Evolutionary conservation across 2,797 vertebrate genomes (phyloP), one percentile per base, ranked within the genome.

Genomic region (Epinephelus malabaricus): DNA sequence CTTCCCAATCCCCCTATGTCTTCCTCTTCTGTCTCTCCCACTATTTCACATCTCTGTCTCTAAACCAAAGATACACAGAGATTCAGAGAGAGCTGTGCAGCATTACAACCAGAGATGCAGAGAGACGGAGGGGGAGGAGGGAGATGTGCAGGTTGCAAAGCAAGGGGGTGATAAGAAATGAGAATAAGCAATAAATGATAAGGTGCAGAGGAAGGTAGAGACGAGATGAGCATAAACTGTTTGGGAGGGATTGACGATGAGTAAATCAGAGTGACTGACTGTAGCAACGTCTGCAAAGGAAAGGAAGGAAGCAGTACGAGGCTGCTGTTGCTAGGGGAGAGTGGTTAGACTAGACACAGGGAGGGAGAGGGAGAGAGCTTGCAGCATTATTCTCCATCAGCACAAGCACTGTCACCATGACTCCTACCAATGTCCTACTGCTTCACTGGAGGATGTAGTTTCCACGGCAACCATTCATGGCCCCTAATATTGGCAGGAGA

Each of bases 391-490:
- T 94, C 92, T 94, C 88, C 84, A 94, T 95, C 92, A 95, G 87
- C 90, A 91, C 83, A 91, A 92, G 83, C 92, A 79, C 91, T 91
- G 92, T 95, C 94, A 93, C 90, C 87, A 90, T 88, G 92, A 85
- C 85, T 93, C 86, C 89, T 86, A 81, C 85, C 73, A 81, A 78
- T 87, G 89, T 92, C 89, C 88, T 87, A 80, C 89, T 90, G 90
- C 82, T 87, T 92, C 92, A 94, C 90, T 84, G 78, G 88, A 94
- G 88, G 91, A 95, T 91, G 91, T 80, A 93, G 96, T 96, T 96
- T 92, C 95, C 93, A 95, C 65, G 87, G 95, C 91, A 96, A 96
- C 95, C 94, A 94, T 94, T 94, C 92, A 94, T 90, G 83, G 86
- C 78, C 73, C 63, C 67, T 76, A 80, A 88, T 88, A 89, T 88